phyloP scores from a whole-genome alignment of 2,888 invertebrate genomes.

The Quadroppia sp. region DNA sequence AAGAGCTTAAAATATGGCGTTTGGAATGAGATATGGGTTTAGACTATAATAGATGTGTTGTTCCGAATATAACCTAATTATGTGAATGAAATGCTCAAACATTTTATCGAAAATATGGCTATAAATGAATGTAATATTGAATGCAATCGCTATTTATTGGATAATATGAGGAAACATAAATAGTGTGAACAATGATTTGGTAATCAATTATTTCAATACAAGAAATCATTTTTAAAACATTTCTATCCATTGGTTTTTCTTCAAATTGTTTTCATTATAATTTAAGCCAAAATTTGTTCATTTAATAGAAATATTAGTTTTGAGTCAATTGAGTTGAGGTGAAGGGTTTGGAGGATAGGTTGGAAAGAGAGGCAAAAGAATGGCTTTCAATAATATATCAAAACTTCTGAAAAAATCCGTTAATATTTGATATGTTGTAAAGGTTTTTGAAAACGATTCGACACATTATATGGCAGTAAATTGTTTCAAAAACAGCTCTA shows the following conservation, averaged over 20 bases:
- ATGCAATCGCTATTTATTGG: constrained; percentile 5
- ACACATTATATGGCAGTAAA: background rate
- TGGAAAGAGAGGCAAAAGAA: background rate
- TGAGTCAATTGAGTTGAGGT: background rate
- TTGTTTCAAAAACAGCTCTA: background rate
- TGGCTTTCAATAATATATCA: background rate
- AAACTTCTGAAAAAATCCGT: background rate
- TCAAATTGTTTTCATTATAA: constrained; percentile 10
- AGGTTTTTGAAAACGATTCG: background rate
- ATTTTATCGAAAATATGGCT: background rate
- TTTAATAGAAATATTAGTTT: background rate
- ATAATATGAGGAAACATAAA: constrained; percentile 16
- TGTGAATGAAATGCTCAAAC: constrained; percentile 17
- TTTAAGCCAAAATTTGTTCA: constrained; percentile 30
- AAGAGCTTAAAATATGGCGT: background rate
- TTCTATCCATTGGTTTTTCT: background rate
- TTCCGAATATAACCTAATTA: constrained; percentile 11
- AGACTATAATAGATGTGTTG: constrained; percentile 20
- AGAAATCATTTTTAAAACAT: background rate
- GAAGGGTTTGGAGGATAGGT: constrained; percentile 7
- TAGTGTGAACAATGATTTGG: constrained; percentile 20
- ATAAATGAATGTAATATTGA: background rate
- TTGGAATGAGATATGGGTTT: background rate
- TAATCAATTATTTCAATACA: constrained; percentile 4
- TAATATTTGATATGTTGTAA: background rate